phyloP scores from a whole-genome alignment of 1,140 invertebrate species.

The Belonocnema kinseyi region DNA sequence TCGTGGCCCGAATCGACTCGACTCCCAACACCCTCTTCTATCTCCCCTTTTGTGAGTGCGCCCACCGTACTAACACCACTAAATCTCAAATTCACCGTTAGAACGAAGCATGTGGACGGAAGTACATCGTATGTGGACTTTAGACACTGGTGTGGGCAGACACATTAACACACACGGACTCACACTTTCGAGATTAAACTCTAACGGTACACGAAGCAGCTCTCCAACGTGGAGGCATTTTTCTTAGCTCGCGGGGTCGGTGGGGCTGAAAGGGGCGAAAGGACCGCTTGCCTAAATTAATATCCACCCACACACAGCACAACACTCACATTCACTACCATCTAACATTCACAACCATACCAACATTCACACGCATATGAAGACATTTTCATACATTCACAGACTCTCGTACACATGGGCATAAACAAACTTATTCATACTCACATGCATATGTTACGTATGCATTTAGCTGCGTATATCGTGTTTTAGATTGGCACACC shows the following conservation, averaged over 20 bases:
- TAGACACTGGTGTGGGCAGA: conserved; percentile 2
- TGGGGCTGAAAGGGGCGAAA: conserved; percentile 42
- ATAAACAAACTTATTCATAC: conserved; percentile 39
- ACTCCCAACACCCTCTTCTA: conserved; percentile 33
- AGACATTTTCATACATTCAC: conserved; percentile 40
- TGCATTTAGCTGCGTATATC: conserved; percentile 28
- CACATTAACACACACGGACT: conserved; percentile 23
- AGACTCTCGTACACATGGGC: conserved; percentile 20
- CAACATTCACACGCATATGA: conserved; percentile 21
- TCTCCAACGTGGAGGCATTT: conserved; percentile 60
- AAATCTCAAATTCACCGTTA: background rate
- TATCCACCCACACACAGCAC: conserved; percentile 57
- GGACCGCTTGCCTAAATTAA: conserved; percentile 70
- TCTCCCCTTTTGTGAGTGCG: conserved; percentile 34
- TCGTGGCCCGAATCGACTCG: conserved; percentile 36
- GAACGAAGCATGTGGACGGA: conserved; percentile 2
- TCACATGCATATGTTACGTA: conserved; percentile 23
- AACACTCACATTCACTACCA: conserved; percentile 1
- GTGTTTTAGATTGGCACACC: conserved; percentile 42
- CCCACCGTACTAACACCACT: background rate
- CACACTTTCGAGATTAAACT: conserved; percentile 68
- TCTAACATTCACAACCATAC: conserved; percentile 8
- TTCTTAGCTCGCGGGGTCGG: conserved; percentile 65
- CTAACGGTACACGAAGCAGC: conserved; percentile 49
- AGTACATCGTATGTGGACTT: conserved; percentile 1